A percentile compares a stretch with the other conserved stretches of the same genome.
phyloP scores from a whole-genome alignment of 1,140 invertebrate genomes.

The Nymphalis io region DNA sequence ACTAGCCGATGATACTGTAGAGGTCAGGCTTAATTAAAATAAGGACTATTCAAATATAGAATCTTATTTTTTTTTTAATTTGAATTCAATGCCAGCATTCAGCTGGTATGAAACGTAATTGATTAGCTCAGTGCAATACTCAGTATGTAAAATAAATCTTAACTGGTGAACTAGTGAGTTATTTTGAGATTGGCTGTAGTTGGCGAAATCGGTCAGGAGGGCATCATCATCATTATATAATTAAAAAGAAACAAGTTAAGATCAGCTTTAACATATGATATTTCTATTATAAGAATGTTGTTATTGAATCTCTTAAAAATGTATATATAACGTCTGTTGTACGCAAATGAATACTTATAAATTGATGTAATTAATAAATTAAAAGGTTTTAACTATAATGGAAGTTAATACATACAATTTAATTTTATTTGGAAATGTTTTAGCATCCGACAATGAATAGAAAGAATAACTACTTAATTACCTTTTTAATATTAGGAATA shows the following conservation, averaged over 20 bases:
- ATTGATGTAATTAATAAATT: not conserved
- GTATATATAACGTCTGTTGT: not conserved
- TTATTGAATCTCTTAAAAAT: conserved; percentile 3
- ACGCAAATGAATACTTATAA: not conserved
- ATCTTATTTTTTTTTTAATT: conserved; percentile 7
- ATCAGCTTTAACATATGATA: conserved; percentile 8
- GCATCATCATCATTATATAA: not conserved
- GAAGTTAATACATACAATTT: no score
- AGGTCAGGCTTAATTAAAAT: conserved; percentile 65
- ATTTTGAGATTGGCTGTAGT: no score
- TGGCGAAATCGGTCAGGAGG: no score
- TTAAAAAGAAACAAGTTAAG: not conserved
- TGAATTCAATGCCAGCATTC: not conserved
- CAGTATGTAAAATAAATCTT: conserved; percentile 7
- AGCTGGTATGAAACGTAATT: not conserved
- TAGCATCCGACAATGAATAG: no score
- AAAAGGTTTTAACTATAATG: not conserved
- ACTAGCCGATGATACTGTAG: conserved; percentile 66
- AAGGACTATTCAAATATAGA: not conserved
- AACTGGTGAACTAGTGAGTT: conserved; percentile 1
- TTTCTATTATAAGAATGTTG: not conserved
- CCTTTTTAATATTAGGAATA: no score
- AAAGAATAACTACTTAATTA: no score
- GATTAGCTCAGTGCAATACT: conserved; percentile 21
- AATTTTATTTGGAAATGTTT: no score